A percentile compares a stretch with the other conserved stretches of the same genome.
These are phyloP conservation scores for Molossus molossus DNA, from an alignment of 2,797 vertebrate genomes.

Conservation along the genomic window DNA sequence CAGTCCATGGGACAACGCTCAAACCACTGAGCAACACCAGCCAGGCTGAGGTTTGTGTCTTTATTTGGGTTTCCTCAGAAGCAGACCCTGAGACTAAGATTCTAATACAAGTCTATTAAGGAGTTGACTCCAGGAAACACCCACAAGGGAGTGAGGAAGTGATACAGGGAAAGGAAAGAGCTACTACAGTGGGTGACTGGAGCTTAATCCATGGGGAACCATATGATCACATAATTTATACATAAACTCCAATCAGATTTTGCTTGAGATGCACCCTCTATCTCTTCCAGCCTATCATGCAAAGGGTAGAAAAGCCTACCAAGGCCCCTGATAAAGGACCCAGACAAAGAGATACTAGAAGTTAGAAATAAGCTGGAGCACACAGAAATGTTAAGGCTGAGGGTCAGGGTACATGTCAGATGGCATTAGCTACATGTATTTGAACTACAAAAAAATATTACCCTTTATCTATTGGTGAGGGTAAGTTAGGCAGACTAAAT, in stretches of 20 bases:
- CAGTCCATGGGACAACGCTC: too few relatives aligned
- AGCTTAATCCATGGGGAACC: background rate
- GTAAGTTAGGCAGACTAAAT: background rate
- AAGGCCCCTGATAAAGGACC: conserved; percentile 16
- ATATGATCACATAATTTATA: background rate
- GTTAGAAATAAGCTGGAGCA: conserved; percentile 7
- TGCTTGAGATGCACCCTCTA: background rate
- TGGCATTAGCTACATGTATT: conserved; percentile 10
- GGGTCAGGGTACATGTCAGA: background rate
- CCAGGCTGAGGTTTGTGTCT: background rate
- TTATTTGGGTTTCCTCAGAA: conserved; percentile 53
- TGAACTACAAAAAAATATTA: conserved; percentile 22
- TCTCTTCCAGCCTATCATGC: background rate
- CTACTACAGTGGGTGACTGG: background rate
- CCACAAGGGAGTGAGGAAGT: background rate
- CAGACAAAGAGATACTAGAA: background rate
- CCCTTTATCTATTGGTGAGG: background rate
- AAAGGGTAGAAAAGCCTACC: background rate
- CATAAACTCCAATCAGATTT: background rate
- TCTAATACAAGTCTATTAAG: conserved; percentile 34
- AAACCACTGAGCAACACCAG: too few relatives aligned
- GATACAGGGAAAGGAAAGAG: conserved; percentile 40
- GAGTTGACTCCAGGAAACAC: conserved; percentile 48
- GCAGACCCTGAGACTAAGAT: conserved; percentile 15
- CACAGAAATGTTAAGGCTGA: conserved; percentile 19